Base-by-base conservation (phyloP, 2,888 invertebrate species). In the Tetramorium bicarinatum region DNA sequence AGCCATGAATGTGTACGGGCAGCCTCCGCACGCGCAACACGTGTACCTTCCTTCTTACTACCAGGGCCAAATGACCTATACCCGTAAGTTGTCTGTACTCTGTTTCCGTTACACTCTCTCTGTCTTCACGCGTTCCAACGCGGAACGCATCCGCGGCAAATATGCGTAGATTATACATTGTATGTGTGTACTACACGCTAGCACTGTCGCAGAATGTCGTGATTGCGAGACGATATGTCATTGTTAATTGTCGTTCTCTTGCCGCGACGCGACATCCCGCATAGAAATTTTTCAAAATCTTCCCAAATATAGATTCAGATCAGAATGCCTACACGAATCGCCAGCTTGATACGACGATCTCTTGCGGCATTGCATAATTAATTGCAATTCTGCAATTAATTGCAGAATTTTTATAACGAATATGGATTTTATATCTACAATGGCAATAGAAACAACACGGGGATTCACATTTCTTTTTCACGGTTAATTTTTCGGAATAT, bases 11-110 rank as follows among this genome's bases (percentile, higher is more conserved):
- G 96, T 96, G 95, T 97, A 96, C 95, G 97, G 97, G 95, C 96
- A 96, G 95, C 97, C 97, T 93, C 96, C 96, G 94, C 96, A 97
- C 95, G 97, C 97, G 95, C 97, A 97, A 95, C 97, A 97, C 95
- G 96, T 97, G 96, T 97, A 97, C 96, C 97, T 97, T 95, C 97
- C 97, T 94, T 97, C 97, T 96, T 97, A 97, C 96, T 96, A 96
- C 95, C 97, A 97, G 96, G 97, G 97, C 95, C 97, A 97, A 95
- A 96, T 96, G 95, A 96, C 97, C 95, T 96, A 97, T 94, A 97
- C 96, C 95, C 96, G 97, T 97, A 97, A 97, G 97, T 97, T 95
- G 92, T 94, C 91, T 93, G 91, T 93, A 93, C 87, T 91, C 86
- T 90, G 81, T 90, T 84, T 89, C 87, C 89, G 85, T 90, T 82